phyloP scores from a whole-genome alignment of 2,797 vertebrate genomes.

The Premnoplex brunnescens region DNA sequence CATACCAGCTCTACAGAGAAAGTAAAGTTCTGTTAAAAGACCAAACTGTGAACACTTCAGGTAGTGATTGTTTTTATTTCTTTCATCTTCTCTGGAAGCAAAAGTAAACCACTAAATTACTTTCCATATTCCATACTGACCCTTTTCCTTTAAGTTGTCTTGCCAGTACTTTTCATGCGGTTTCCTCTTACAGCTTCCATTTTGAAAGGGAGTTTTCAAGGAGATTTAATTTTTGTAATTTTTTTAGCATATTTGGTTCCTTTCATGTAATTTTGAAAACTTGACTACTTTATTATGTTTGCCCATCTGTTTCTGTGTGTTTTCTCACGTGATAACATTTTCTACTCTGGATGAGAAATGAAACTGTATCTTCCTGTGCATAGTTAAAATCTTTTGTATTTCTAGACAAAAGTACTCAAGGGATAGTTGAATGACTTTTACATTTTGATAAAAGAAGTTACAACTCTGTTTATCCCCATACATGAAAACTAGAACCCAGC shows the following conservation, averaged over 20 bases:
- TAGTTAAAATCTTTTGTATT: background rate
- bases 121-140: background rate
- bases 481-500: background rate
- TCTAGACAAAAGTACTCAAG: background rate
- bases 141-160: background rate
- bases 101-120: background rate
- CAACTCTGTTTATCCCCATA: background rate
- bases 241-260: background rate
- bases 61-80: background rate
- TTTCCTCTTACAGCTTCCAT: background rate
- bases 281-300: background rate
- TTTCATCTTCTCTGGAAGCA: background rate
- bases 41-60: background rate
- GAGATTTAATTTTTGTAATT: background rate
- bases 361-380: background rate
- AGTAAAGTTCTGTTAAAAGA: background rate
- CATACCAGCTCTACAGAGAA: background rate
- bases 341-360: background rate
- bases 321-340: background rate
- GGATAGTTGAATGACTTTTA: background rate
- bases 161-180: background rate
- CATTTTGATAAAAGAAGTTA: background rate
- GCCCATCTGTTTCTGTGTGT: background rate
- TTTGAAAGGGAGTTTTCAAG: background rate
- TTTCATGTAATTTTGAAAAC: background rate